These are phyloP conservation scores for Siniperca scherzeri DNA, from an alignment of 2,797 vertebrate genomes.

Conservation along the genomic window DNA sequence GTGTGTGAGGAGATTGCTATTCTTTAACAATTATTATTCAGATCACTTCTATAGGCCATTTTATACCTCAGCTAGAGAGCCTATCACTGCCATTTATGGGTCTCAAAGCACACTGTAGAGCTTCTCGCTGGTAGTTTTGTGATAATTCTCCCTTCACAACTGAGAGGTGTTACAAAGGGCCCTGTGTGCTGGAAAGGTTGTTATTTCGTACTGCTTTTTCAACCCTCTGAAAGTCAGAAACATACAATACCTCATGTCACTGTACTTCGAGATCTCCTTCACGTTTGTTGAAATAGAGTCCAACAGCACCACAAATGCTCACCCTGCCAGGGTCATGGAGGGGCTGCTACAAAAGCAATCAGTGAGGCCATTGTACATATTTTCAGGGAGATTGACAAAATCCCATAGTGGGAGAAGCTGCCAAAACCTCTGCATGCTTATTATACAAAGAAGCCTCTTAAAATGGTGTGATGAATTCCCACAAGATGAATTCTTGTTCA, in stretches of 20 bases:
- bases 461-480: conserved; percentile 54
- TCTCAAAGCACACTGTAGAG: conserved; percentile 40
- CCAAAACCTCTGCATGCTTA: conserved; percentile 57
- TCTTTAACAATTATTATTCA: conserved; percentile 46
- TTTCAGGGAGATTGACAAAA: conserved; percentile 47
- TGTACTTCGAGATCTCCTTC: conserved; percentile 34
- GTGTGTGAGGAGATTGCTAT: conserved; percentile 6
- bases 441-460: conserved; percentile 52
- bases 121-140: conserved; percentile 42
- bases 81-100: conserved; percentile 40
- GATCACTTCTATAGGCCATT: conserved; percentile 43
- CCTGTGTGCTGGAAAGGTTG: conserved; percentile 36
- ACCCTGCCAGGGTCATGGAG: conserved; percentile 39
- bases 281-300: conserved; percentile 51
- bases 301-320: conserved; percentile 29
- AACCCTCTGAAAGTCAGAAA: conserved; percentile 44
- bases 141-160: conserved; percentile 42
- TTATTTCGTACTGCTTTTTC: conserved; percentile 51
- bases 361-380: conserved; percentile 65
- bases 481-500: conserved; percentile 44
- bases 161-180: conserved; percentile 42
- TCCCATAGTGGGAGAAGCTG: conserved; percentile 38
- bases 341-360: conserved; percentile 58
- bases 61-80: conserved; percentile 30
- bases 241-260: conserved; percentile 22